Base-by-base conservation (phyloP, 1,140 invertebrate species). In the Drosophila elegans region DNA sequence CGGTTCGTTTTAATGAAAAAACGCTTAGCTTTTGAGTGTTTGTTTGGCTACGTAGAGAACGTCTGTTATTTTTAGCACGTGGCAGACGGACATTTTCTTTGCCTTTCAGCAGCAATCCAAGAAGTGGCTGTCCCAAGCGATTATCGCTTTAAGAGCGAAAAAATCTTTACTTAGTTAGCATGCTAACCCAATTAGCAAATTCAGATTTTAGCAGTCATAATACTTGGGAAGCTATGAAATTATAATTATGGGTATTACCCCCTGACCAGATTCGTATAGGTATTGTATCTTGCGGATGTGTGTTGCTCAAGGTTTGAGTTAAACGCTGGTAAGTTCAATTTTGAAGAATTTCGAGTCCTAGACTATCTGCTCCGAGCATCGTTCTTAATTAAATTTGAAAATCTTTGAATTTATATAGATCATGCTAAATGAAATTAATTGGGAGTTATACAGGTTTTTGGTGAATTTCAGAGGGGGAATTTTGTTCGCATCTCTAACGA, bases 121-220 rank as follows among this genome's bases (percentile, higher is more conserved):
- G 67, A 69, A 69, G 63, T 53, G 38, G 54, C 66, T 52, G 41
- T 54, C 68, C 63, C 29, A 54, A 34, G 69, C 44, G 69, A 74
- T 74, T 74, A 74, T 48, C 67, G 63, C 67, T 34, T 56, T 10
- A 27, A 56, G 64, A 69, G 42, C 9, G 7, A n/a, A 41, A 34
- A 69, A 54, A 62, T 54, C 45, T 62, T 66, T 51, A 60, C 51
- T 51, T 60, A 39, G 49, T 34, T 55, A 61, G 56, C 79, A 68
- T 59, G 64, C 69, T 74, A 83, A 74, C 80, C 80, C 62, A 83
- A 63, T 78, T 74, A 75, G 71, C 71, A 27, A 51, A 57, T 13
- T 29, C 52, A 29, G 42, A 69, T 48, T 38, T 56, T 12, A 71
- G 34, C 67, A 71, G 67, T 71, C 67, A 71, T 71, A 71, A 71